A percentile compares a stretch with the other conserved stretches of the same genome.
Conservation (phyloP, 2,113 vertebrate genomes). For the Thamnaconus septentrionalis region DNA sequence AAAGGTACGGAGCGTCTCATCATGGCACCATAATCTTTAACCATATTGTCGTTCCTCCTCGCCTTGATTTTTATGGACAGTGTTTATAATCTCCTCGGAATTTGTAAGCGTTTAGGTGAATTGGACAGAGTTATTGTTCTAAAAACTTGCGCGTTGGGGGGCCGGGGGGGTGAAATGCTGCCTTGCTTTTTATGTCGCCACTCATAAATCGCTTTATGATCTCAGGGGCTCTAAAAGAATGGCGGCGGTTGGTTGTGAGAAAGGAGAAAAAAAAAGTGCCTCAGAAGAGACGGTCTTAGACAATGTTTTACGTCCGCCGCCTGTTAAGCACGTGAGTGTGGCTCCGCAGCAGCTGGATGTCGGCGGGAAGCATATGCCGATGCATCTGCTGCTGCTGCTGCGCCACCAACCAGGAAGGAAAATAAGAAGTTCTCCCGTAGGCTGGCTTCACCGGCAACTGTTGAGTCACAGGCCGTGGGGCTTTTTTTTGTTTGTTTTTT, state of each 20-base stretch:
- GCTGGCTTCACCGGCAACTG: slow-evolving; percentile 66
- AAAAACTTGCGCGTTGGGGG: slow-evolving; percentile 66
- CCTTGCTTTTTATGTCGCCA: slow-evolving; percentile 60
- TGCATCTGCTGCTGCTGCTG: slow-evolving; percentile 83
- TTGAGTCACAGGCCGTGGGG: slow-evolving; percentile 33
- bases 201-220: slow-evolving; percentile 74
- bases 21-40: slow-evolving; percentile 66
- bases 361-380: slow-evolving; percentile 73
- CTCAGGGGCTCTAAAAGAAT: slow-evolving; percentile 27
- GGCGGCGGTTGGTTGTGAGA: no score
- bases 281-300: slow-evolving; percentile 71
- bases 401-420: slow-evolving; percentile 55
- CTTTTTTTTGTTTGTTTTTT: slow-evolving; percentile 6
- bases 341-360: slow-evolving; percentile 77
- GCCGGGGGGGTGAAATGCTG: slow-evolving; percentile 62
- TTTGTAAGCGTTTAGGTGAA: slow-evolving; percentile 63
- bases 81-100: slow-evolving; percentile 62
- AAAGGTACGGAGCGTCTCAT: slow-evolving; percentile 60
- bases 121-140: slow-evolving; percentile 61
- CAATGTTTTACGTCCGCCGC: slow-evolving; percentile 80
- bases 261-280: slow-evolving; percentile 56
- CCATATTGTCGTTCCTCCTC: slow-evolving; percentile 56
- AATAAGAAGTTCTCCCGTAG: slow-evolving; percentile 64
- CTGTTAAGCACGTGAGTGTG: slow-evolving; percentile 80
- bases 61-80: slow-evolving; percentile 67